phyloP scores from a whole-genome alignment of 1,140 invertebrate species.

The Formica exsecta region DNA sequence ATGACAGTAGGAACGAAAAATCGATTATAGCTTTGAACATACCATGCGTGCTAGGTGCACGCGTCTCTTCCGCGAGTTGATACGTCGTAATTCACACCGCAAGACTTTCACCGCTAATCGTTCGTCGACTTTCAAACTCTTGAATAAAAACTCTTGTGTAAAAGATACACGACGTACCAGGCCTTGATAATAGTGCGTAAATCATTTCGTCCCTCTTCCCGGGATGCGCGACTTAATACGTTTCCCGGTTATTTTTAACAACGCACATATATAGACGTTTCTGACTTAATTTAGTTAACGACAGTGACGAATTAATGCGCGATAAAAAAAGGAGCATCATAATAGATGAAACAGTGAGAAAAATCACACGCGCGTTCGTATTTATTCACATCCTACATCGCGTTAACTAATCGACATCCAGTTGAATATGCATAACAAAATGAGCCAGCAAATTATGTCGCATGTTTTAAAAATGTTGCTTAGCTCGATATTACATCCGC shows the following conservation, averaged over 20 bases:
- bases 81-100: slow-evolving; percentile 59
- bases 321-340: background rate
- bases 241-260: slow-evolving; percentile 17
- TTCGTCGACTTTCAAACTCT: slow-evolving; percentile 48
- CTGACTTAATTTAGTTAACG: slow-evolving; percentile 60
- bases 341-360: background rate
- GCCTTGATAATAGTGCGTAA: slow-evolving; percentile 63
- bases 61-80: background rate
- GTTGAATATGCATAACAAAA: slow-evolving; percentile 27
- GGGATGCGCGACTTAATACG: background rate
- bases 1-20: slow-evolving; percentile 16
- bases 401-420: slow-evolving; percentile 31
- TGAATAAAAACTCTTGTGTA: slow-evolving; percentile 5
- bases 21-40: slow-evolving; percentile 8
- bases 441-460: slow-evolving; percentile 19
- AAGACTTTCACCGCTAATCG: slow-evolving; percentile 70
- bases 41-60: background rate
- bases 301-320: slow-evolving; percentile 63
- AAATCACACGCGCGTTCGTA: background rate
- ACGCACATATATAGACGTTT: background rate
- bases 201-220: slow-evolving; percentile 59
- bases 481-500: background rate
- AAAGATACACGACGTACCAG: slow-evolving; percentile 25
- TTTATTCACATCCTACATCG: background rate
- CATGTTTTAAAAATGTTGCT: slow-evolving; percentile 14